Percentiles rank a stretch among this genome's conserved stretches.
phyloP scores from a whole-genome alignment of 2,113 vertebrate species.

The Recurvirostra avosetta region DNA sequence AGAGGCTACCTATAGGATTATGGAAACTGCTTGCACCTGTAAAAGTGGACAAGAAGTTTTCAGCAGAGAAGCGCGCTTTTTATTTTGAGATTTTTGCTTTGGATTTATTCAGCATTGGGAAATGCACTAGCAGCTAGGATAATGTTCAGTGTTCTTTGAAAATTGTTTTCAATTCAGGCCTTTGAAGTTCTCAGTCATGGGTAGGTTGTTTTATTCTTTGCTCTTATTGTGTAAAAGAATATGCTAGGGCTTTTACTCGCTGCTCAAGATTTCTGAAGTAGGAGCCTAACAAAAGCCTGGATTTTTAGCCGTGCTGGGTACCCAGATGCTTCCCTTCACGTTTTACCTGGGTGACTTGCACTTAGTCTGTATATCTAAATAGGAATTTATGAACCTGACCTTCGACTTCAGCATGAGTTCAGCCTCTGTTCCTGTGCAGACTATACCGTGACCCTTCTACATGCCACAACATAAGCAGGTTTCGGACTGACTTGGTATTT shows the following conservation, averaged over 20 bases:
- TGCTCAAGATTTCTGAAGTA: neutral
- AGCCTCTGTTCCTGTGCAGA: neutral
- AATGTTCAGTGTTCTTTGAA: constrained; percentile 19
- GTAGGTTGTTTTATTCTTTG: constrained; percentile 30
- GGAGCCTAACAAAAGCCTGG: neutral
- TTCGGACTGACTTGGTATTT: neutral
- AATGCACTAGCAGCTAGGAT: neutral
- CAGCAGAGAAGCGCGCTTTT: neutral
- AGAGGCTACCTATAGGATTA: neutral
- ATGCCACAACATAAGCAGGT: neutral
- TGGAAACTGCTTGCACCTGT: neutral
- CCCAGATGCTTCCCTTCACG: neutral
- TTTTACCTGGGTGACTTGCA: neutral
- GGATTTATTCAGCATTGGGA: neutral
- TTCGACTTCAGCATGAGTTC: neutral
- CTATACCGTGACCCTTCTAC: neutral
- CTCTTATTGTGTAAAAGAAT: neutral
- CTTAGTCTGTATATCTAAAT: neutral
- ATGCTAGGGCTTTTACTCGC: neutral
- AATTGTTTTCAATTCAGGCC: constrained; percentile 14
- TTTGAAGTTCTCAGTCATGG: constrained; percentile 11
- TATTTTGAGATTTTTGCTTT: neutral
- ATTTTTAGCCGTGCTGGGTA: neutral
- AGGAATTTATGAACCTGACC: neutral
- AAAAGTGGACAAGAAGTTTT: neutral